Evolutionary conservation across 2,797 vertebrate species (phyloP).

Genomic region (Notolabrus celidotus): DNA sequence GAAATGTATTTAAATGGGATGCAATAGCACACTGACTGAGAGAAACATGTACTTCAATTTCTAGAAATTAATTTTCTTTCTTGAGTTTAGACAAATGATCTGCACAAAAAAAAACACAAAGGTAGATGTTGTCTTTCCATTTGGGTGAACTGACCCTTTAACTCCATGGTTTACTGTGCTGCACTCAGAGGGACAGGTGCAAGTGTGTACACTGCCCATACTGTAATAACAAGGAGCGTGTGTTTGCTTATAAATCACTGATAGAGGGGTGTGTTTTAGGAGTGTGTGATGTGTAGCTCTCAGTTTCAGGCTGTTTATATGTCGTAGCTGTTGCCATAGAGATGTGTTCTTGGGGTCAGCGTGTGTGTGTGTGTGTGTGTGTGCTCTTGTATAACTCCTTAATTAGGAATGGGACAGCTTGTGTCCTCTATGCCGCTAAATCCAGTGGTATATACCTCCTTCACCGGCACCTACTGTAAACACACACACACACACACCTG

Average conservation of each 20-base stretch:
- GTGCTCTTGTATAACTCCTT: conserved; percentile 53
- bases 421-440: conserved; percentile 45
- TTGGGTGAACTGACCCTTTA: conserved; percentile 43
- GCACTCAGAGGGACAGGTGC: conserved; percentile 33
- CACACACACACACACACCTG: conserved; percentile 3
- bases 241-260: conserved; percentile 63
- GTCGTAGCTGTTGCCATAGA: conserved; percentile 53
- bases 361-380: conserved; percentile 18
- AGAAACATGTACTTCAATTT: too few species aligned
- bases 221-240: conserved; percentile 42
- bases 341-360: conserved; percentile 35
- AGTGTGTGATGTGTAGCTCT: conserved; percentile 52
- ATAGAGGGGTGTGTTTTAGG: conserved; percentile 53
- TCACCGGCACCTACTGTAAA: conserved; percentile 51
- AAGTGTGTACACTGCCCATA: conserved; percentile 47
- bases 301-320: conserved; percentile 47
- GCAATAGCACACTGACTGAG: too few species aligned
- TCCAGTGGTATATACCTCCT: conserved; percentile 52
- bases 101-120: conserved; percentile 1
- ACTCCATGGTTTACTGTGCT: conserved; percentile 47
- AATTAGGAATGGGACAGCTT: conserved; percentile 47
- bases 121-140: background rate
- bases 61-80: too few species aligned
- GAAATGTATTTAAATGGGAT: background rate
- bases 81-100: background rate